phyloP scores from a whole-genome alignment of 1,140 invertebrate species.

The Lordiphosa mommai region DNA sequence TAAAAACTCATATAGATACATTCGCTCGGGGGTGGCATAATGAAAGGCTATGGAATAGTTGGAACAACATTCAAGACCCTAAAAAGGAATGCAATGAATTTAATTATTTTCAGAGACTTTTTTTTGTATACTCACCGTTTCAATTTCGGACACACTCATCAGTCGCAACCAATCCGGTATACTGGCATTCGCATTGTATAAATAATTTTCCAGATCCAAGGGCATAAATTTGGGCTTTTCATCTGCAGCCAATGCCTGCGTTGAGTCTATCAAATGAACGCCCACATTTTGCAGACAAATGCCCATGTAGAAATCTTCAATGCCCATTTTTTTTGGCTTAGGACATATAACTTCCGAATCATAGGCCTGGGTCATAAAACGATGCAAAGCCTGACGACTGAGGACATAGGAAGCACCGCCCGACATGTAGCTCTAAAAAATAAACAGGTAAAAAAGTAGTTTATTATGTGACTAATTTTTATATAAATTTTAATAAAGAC shows the following conservation, averaged over 20 bases:
- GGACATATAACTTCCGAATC: slow-evolving; percentile 85
- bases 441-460: background rate
- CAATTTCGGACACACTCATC: slow-evolving; percentile 36
- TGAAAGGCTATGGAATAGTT: slow-evolving; percentile 60
- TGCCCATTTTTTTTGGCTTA: slow-evolving; percentile 84
- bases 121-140: slow-evolving; percentile 25
- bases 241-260: slow-evolving; percentile 27
- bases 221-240: slow-evolving; percentile 46
- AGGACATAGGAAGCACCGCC: slow-evolving; percentile 96
- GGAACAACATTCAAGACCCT: slow-evolving; percentile 52
- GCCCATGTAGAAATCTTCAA: slow-evolving; percentile 97
- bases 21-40: slow-evolving; percentile 47
- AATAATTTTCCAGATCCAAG: slow-evolving; percentile 82
- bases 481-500: too few species aligned
- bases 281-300: slow-evolving; percentile 94
- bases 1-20: slow-evolving; percentile 63
- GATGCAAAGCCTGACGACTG: slow-evolving; percentile 87
- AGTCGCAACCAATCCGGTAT: slow-evolving; percentile 46
- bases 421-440: slow-evolving; percentile 93
- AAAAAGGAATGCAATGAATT: background rate
- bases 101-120: background rate
- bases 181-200: slow-evolving; percentile 23
- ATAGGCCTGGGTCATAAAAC: slow-evolving; percentile 87
- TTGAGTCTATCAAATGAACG: slow-evolving; percentile 82
- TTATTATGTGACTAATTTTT: background rate